phyloP scores from a whole-genome alignment of 2,888 invertebrate genomes.

The Heliothis peltigera region DNA sequence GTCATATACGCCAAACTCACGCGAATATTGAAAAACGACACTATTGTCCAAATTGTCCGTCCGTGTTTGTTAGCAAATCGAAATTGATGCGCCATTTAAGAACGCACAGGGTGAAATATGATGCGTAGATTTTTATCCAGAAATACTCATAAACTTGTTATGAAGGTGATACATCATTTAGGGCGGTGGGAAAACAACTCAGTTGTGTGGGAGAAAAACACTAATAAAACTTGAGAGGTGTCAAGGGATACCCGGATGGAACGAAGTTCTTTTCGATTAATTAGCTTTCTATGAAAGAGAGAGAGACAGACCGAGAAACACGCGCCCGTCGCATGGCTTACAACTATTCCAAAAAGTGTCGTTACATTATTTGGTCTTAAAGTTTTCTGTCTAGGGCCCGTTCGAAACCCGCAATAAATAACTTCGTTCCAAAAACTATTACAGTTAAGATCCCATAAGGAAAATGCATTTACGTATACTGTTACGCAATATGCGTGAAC shows the following conservation, averaged over 20 bases:
- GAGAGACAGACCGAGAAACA: conserved; percentile 65
- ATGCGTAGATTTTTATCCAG: conserved; percentile 12
- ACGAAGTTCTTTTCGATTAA: no score
- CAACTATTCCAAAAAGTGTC: no score
- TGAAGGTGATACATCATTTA: no score
- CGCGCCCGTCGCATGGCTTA: no score
- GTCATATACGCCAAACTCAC: conserved; percentile 75
- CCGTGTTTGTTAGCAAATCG: conserved; percentile 71
- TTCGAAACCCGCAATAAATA: no score
- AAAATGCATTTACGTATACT: conserved; percentile 79
- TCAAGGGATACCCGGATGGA: no score
- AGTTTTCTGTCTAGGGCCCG: no score
- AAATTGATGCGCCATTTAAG: conserved; percentile 73
- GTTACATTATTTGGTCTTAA: no score
- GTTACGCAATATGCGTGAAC: conserved; percentile 67
- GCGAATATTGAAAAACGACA: conserved; percentile 67
- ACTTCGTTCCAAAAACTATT: no score
- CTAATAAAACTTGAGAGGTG: no score
- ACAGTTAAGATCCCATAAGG: conserved; percentile 78
- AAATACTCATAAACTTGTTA: no score
- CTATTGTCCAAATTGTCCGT: conserved; percentile 73
- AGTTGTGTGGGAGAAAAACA: conserved; percentile 27
- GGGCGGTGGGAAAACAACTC: conserved; percentile 64
- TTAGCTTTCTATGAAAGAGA: no score
- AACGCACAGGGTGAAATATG: conserved; percentile 67